A percentile compares a stretch with the other conserved stretches of the same genome.
Conservation (phyloP, 1,140 invertebrate genomes). For the Hirudo medicinalis region DNA sequence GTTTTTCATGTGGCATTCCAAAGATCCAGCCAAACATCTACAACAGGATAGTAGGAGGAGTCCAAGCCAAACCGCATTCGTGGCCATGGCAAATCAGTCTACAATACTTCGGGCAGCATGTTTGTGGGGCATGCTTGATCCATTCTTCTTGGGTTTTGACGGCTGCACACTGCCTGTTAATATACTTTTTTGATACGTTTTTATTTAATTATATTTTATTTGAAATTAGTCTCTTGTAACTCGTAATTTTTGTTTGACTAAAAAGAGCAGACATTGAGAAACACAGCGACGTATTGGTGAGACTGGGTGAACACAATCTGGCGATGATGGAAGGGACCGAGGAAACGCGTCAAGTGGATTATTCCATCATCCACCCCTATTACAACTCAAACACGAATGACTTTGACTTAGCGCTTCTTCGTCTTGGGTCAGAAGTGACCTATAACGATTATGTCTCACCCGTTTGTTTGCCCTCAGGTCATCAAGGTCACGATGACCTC, state of each 20-base stretch:
- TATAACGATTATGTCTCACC: not conserved
- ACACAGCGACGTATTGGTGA: constrained; percentile 7
- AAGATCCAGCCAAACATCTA: constrained; percentile 7
- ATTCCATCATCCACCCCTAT: not conserved
- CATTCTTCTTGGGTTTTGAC: constrained; percentile 18
- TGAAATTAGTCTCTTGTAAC: not conserved
- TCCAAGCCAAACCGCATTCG: constrained; percentile 22
- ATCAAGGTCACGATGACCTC: not conserved
- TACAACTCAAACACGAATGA: constrained; percentile 7
- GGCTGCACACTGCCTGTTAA: constrained; percentile 19
- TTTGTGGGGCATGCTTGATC: constrained; percentile 16
- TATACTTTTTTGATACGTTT: not conserved
- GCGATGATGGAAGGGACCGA: constrained; percentile 14
- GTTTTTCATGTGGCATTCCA: constrained; percentile 12
- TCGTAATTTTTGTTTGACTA: not conserved
- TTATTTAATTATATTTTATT: not conserved
- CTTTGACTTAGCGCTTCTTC: constrained; percentile 17
- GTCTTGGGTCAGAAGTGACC: not conserved
- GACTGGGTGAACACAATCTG: constrained; percentile 14
- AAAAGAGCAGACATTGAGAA: not conserved
- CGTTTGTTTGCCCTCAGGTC: constrained; percentile 10
- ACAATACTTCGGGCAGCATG: constrained; percentile 15
- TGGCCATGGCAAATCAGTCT: constrained; percentile 28
- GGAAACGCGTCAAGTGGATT: not conserved
- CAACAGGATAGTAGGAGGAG: constrained; percentile 27